Conservation (phyloP, 37 sponge, comb jelly and placozoan species). For the Ianthella basta region DNA sequence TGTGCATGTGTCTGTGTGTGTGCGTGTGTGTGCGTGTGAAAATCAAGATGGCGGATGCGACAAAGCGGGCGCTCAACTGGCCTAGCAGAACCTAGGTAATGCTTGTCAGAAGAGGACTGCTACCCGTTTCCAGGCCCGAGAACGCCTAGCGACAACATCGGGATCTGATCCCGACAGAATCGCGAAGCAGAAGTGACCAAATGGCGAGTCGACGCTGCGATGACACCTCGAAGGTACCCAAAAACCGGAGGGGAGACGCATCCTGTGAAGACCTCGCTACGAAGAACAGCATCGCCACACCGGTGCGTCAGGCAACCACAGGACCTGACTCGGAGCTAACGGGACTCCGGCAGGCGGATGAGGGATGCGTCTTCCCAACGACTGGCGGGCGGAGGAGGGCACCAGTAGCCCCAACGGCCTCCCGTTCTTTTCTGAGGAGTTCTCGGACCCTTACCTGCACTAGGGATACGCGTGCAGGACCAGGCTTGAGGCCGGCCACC, state of each 20-base stretch:
- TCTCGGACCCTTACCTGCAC: conserved; percentile 14
- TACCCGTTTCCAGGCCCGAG: background rate
- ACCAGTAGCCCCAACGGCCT: conserved; percentile 3
- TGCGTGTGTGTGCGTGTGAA: too few relatives aligned
- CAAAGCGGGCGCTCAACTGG: background rate
- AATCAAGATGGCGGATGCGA: background rate
- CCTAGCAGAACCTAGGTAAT: background rate
- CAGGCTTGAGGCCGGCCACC: conserved; percentile 9
- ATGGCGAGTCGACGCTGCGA: background rate
- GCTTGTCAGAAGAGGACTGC: conserved; percentile 8
- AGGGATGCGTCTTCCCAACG: conserved; percentile 11
- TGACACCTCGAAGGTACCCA: conserved; percentile 1
- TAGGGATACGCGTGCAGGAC: conserved; percentile 9
- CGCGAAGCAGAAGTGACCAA: background rate
- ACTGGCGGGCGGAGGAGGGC: conserved; percentile 17
- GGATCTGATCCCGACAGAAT: background rate
- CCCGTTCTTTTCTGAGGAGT: conserved; percentile 3
- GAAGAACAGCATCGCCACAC: background rate
- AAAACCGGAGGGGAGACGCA: background rate
- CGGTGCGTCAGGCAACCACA: conserved; percentile 1
- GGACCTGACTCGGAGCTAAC: conserved; percentile 13
- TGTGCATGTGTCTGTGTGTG: too few relatives aligned
- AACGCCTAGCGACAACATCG: background rate
- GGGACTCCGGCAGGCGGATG: conserved; percentile 2
- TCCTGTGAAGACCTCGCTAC: background rate